Base-by-base conservation (phyloP, 2,113 vertebrate species). In the Mionectes macconnelli region DNA sequence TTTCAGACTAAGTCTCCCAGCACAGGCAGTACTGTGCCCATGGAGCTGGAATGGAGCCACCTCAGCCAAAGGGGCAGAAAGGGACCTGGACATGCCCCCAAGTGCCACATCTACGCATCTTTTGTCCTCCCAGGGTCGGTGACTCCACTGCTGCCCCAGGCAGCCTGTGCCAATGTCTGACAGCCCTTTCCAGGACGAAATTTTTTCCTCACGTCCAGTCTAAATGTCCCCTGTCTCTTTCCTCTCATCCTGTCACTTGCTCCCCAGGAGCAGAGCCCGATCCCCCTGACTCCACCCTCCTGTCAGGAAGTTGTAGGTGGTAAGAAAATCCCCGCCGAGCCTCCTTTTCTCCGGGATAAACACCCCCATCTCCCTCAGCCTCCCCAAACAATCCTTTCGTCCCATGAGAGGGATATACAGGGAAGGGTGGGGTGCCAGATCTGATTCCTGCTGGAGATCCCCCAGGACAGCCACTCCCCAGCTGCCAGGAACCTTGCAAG, bases 1-100 rank as follows among this genome's bases (percentile, higher is more conserved):
- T 49, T 44, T 18, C 42, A 72, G 63, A 25, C 64, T 49, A 69
- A 45, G 18, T 39, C 2, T 9, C 31, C n/a, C 50, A 28, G 28
- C 0, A 0, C 30, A 14, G 31, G 15, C 21, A 74, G 9, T 3
- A 14, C 1, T 8, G 27, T 23, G 12, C 52, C 33, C 20, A 4
- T 4, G 0, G 37, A 75, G 30, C 45, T 70, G 40, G 50, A 30
- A 13, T 3, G 13, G 40, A 57, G 25, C 12, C 53, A 33, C 22
- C 7, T 0, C 7, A 12, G 11, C 6, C 40, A 9, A 27, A 19
- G 25, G 21, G 67, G 37, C 56, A 79, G 56, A 70, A 70, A 47
- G 19, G 23, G 12, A 40, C 30, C 30, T 24, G 37, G 27, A 11
- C 12, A 31, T 7, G 20, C 22, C 28, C 20, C 39, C 20, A 44